phyloP scores from a whole-genome alignment of 2,113 vertebrate genomes.

The Lycaon pictus region DNA sequence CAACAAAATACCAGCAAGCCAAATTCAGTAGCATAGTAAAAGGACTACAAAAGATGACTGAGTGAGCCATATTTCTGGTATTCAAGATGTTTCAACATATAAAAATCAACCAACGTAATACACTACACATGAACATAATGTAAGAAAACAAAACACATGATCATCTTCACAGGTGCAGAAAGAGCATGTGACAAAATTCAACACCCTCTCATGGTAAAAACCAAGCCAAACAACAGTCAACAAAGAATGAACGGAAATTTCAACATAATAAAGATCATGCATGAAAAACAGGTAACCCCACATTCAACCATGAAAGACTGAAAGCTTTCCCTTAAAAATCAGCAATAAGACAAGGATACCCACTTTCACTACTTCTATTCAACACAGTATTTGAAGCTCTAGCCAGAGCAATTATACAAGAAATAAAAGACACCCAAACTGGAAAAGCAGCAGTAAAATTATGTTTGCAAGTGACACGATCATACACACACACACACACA shows the following conservation, averaged over 20 bases:
- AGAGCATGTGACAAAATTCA: constrained; percentile 10
- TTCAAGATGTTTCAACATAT: not conserved
- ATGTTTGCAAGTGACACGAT: not conserved
- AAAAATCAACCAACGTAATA: not conserved
- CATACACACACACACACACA: no score
- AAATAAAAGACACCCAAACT: not conserved
- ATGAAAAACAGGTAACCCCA: not conserved
- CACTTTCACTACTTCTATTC: not conserved
- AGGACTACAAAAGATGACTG: not conserved
- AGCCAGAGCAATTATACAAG: not conserved
- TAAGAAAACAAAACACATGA: not conserved
- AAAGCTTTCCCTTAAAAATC: not conserved
- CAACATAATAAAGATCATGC: not conserved
- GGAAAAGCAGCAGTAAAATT: not conserved
- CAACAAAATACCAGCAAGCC: not conserved
- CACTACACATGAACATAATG: not conserved
- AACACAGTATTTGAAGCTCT: not conserved
- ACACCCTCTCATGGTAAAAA: not conserved
- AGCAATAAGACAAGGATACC: not conserved
- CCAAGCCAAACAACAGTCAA: not conserved
- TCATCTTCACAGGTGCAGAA: not conserved
- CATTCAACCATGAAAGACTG: not conserved
- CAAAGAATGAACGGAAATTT: not conserved
- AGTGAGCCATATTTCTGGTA: not conserved
- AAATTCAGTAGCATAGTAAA: not conserved